These are phyloP conservation scores for Fratercula arctica DNA, from an alignment of 2,797 vertebrate genomes.

Conservation along the genomic window DNA sequence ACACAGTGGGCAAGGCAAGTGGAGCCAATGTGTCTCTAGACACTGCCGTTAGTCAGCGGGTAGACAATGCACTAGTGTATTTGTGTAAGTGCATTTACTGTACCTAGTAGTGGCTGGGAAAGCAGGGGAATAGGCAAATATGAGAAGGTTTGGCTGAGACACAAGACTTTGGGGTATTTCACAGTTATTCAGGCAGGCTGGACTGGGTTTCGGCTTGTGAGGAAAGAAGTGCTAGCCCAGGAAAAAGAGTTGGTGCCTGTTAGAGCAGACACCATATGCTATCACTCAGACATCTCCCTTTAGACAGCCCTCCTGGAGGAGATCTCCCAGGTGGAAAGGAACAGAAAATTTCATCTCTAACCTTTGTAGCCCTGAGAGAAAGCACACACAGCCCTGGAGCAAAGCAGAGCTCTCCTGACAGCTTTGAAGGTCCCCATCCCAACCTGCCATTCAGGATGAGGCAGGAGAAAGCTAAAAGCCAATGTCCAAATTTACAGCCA, in stretches of 20 bases:
- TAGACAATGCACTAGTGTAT: neutral
- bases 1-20: neutral
- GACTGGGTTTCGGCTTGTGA: neutral
- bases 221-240: neutral
- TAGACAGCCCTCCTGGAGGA: neutral
- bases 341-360: neutral
- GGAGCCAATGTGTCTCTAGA: neutral
- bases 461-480: neutral
- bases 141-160: neutral
- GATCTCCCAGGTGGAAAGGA: neutral
- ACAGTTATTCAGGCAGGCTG: neutral
- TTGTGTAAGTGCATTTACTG: neutral
- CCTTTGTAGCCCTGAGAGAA: neutral
- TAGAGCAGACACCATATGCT: neutral
- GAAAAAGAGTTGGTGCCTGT: neutral
- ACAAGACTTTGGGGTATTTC: neutral
- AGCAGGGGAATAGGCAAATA: neutral
- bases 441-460: fast-evolving
- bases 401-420: neutral
- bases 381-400: neutral
- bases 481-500: neutral
- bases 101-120: neutral
- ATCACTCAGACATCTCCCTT: neutral
- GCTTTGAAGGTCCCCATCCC: neutral
- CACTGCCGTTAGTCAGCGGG: neutral